Base-by-base conservation (phyloP, 1,140 invertebrate species). In the Portunus trituberculatus region DNA sequence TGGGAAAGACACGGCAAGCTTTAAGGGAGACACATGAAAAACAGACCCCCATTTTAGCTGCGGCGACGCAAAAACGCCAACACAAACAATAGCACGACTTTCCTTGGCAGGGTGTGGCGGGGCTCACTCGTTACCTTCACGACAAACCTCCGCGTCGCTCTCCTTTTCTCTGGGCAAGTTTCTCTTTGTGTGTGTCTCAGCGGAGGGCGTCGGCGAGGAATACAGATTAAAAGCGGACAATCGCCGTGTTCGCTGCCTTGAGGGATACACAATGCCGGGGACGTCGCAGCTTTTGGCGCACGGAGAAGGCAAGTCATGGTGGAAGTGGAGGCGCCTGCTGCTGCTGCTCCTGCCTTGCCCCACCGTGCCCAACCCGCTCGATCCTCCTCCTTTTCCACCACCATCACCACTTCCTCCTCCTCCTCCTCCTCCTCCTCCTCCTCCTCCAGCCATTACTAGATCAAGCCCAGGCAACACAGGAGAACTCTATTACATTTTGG, bases 151-250 rank as follows among this genome's bases (percentile, higher is more conserved):
- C 20, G 67, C n/a, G 67, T 76, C 67, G 67, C 67, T 76, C 67
- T 76, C 67, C 67, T 76, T 76, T n/a, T 76, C 67, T 76, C 67
- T 7, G 67, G 25, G 67, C 67, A n/a, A 76, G 67, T 76, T n/a
- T 76, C 67, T n/a, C 67, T 76, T 76, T 76, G 67, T 76, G 67
- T 76, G 67, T 76, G 67, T 76, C 67, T 76, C 67, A 76, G 67
- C 67, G 67, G 67, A 76, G 67, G 67, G 67, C 67, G 67, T 76
- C 67, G 67, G 67, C 67, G 67, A 76, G 67, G 67, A 76, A 76
- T 76, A 76, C 67, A 76, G 67, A 76, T 76, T 76, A 76, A 76
- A 76, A 76, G 67, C 67, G 67, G 67, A 76, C 67, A 76, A 76
- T 76, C 67, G 67, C 20, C 67, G 67, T 76, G 67, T 7, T 76